Percentiles rank a stretch among this genome's conserved stretches.
phyloP scores from a whole-genome alignment of 2,113 vertebrate species.

The Furnarius figulus region DNA sequence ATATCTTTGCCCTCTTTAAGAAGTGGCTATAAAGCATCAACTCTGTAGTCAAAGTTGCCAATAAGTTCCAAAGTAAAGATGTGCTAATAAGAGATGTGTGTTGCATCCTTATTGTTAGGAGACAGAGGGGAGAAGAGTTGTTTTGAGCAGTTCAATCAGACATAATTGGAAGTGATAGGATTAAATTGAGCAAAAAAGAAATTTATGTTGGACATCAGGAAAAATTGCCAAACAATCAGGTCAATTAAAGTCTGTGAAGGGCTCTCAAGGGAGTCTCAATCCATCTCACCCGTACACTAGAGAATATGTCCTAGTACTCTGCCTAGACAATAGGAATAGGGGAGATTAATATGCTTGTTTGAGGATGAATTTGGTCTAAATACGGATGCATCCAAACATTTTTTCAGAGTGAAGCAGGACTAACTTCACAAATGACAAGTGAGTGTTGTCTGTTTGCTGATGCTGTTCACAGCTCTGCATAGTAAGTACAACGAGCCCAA shows the following conservation, averaged over 20 bases:
- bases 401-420: neutral
- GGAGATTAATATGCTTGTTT: neutral
- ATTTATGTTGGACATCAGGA: conserved; percentile 27
- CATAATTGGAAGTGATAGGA: conserved; percentile 39
- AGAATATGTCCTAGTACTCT: neutral
- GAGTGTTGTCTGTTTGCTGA: neutral
- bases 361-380: neutral
- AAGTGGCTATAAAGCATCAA: neutral
- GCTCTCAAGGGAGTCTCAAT: conserved; percentile 22
- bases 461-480: neutral
- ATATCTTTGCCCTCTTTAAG: neutral
- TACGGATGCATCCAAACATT: neutral
- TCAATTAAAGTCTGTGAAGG: conserved; percentile 41
- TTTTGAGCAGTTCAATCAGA: conserved; percentile 35
- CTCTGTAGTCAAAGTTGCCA: neutral
- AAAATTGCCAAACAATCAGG: conserved; percentile 41
- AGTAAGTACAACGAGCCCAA: neutral
- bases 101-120: neutral
- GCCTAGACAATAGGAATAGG: neutral
- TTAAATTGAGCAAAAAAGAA: conserved; percentile 52
- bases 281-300: neutral
- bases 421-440: neutral
- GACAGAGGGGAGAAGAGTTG: neutral
- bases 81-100: neutral
- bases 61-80: neutral